Evolutionary conservation across 2,797 vertebrate genomes (phyloP), one percentile per base, ranked within the genome.

Genomic region (Enteromius unitaeniatus): DNA sequence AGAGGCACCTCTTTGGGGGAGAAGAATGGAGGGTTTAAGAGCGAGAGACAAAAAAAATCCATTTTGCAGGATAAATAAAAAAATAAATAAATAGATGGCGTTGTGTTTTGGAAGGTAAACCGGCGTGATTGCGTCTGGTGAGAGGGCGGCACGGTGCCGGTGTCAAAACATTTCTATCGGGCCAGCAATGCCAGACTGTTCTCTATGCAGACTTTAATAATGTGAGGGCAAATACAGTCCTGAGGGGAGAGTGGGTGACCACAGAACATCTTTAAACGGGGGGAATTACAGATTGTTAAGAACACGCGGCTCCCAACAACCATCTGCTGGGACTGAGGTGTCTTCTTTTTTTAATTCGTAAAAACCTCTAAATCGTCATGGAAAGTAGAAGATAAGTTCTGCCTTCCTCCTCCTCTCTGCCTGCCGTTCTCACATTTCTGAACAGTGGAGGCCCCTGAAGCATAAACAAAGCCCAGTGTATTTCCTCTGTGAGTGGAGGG

Each of bases 1-100:
- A 96, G 94, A 94, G 93, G 90, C 94, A 89, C 92, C 93, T 93
- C 92, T 93, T 93, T 93, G 94, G 92, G 93, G 92, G 94, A 92
- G 93, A 94, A 94, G 93, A 95, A 95, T 93, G 93, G 94, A 95
- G 93, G 94, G 94, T 94, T 95, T 95, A 93, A 93, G 90, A 86
- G 70, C 67, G 67, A 86, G 76, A 88, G 90, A 92, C 90, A 92
- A 82, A 84, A 92, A 93, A 90, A 92, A 93, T 90, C 91, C 90
- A 90, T 93, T 92, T 94, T 93, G 91, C 87, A 90, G 93, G 92
- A 93, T 94, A 93, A 93, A 94, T 94, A 91, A 86, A 88, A 85
- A 94, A 93, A 92, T 91, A 92, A 94, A 95, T 90, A 93, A 91
- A 94, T 93, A 90, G 89, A 93, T 91, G 91, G 89, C 88, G 87